These are phyloP conservation scores for Nephrotoma flavescens DNA, from an alignment of 2,888 invertebrate genomes.

Conservation along the genomic window DNA sequence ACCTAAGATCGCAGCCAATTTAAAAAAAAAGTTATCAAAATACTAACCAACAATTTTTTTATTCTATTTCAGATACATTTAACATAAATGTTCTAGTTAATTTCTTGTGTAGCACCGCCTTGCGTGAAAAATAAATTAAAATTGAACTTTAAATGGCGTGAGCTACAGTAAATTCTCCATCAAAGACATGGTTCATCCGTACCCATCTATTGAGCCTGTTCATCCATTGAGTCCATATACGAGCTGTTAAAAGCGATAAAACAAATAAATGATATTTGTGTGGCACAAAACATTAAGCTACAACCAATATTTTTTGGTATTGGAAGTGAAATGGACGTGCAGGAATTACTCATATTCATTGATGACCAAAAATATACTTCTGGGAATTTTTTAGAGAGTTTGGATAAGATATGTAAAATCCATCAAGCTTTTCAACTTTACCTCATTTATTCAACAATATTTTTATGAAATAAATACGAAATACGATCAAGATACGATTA, in stretches of 20 bases:
- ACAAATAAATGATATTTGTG: neutral
- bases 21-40: neutral
- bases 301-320: neutral
- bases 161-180: neutral
- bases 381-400: neutral
- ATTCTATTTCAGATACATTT: neutral
- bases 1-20: no score
- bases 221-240: neutral
- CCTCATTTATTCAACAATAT: neutral
- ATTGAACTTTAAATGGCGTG: neutral
- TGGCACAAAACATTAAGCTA: neutral
- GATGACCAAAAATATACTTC: neutral
- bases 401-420: neutral
- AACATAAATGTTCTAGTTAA: neutral
- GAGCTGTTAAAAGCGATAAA: neutral
- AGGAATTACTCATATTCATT: neutral
- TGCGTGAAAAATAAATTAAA: neutral
- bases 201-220: no score
- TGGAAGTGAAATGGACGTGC: neutral
- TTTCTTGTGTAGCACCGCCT: neutral
- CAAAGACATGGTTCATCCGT: neutral
- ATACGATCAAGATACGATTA: neutral
- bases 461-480: neutral
- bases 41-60: neutral
- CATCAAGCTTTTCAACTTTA: neutral